Base-by-base conservation (phyloP, 2,888 invertebrate genomes). In the Rhingia campestris region DNA sequence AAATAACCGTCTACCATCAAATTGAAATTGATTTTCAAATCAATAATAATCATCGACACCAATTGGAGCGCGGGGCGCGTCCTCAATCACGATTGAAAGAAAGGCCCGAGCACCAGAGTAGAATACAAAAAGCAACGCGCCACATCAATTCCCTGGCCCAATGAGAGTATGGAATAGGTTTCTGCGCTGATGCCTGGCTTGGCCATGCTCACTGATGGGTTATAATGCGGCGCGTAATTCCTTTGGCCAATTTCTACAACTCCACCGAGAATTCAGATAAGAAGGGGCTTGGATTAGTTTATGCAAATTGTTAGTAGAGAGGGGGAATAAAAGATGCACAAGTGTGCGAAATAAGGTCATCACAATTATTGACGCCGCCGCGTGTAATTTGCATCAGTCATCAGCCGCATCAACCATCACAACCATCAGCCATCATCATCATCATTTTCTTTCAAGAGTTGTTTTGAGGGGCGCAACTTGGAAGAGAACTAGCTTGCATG, bases 1-100 rank as follows among this genome's bases (percentile, higher is more conserved):
- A 7, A 32, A 33, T 9, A 10, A 5, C 5, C 9, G n/a, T 12
- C 45, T 45, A 14, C 56, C 41, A 66, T 39, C 47, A 72, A 70
- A 76, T 70, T 81, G 59, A 72, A 81, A 81, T 70, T 64, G 70
- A 81, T 76, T 81, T 66, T 72, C 59, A 72, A 72, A 76, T 81
- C 69, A 70, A 59, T 66, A 76, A 61, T 66, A 76, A 76, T 70
- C 64, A 72, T 76, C 66, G 66, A 72, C 77, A 77, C 47, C 72
- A 81, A 81, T 63, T 81, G 77, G 81, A 81, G 76, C 81, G 81
- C 76, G 76, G 70, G 76, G 59, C 76, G 63, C 81, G 81, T 72
- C 58, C 81, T 66, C 77, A 72, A 76, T 81, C 76, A 81, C 76
- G 81, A 81, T 75, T 74, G 56, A 69, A 14, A 32, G 39, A 37